phyloP scores from a whole-genome alignment of 2,888 invertebrate genomes.

The Uloborus plumipes region DNA sequence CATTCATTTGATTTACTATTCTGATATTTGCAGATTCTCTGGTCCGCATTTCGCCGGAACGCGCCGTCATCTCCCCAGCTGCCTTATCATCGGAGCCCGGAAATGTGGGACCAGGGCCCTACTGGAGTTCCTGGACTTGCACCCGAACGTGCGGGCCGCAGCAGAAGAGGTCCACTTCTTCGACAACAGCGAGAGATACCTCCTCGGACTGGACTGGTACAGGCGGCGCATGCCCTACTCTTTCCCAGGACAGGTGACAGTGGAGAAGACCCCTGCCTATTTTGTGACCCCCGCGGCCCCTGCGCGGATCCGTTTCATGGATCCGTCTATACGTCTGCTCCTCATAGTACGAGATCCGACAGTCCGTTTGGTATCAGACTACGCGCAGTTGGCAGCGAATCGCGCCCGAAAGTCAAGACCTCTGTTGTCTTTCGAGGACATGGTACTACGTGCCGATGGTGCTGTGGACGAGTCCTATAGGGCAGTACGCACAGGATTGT shows the following conservation, averaged over 20 bases:
- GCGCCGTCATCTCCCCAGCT: conserved; percentile 70
- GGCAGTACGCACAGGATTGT: conserved; percentile 81
- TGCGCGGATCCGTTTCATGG: conserved; percentile 93
- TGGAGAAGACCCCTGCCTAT: conserved; percentile 98
- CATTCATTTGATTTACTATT: too few species aligned
- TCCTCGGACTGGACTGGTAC: conserved; percentile 95
- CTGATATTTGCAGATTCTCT: too few species aligned
- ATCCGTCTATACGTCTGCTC: conserved; percentile 89
- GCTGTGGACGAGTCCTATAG: conserved; percentile 72
- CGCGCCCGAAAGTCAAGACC: conserved; percentile 66
- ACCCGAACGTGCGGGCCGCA: conserved; percentile 86
- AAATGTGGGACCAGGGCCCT: conserved; percentile 73
- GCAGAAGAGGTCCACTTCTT: conserved; percentile 97
- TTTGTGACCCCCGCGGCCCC: conserved; percentile 96
- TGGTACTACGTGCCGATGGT: conserved; percentile 67
- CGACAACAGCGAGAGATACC: conserved; percentile 86
- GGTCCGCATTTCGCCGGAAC: conserved; percentile 64
- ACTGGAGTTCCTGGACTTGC: conserved; percentile 70
- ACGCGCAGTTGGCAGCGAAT: conserved; percentile 87
- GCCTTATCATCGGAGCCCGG: conserved; percentile 72
- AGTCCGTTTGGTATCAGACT: conserved; percentile 95
- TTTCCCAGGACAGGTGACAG: conserved; percentile 90
- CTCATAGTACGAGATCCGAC: conserved; percentile 96
- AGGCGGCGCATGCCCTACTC: conserved; percentile 93
- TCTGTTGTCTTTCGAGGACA: conserved; percentile 54